Evolutionary conservation across 2,113 vertebrate genomes (phyloP).

Genomic region (Phalacrocorax aristotelis): DNA sequence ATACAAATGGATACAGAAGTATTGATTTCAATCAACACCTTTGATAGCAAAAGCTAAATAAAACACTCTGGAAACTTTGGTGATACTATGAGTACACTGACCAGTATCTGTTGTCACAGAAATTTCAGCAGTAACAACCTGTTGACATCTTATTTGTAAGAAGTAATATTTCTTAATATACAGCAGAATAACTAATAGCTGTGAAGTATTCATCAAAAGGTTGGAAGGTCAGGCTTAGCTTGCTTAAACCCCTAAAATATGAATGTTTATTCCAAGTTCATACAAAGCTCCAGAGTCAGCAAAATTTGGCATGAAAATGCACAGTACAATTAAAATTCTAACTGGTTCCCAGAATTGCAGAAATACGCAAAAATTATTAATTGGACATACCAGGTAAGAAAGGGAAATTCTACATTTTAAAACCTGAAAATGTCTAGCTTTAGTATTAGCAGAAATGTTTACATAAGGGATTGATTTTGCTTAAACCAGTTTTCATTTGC

Average conservation of each 20-base stretch:
- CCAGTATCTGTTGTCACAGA: neutral
- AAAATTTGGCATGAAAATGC: slow-evolving; percentile 12
- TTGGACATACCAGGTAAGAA: neutral
- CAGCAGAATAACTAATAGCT: neutral
- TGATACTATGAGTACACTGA: neutral
- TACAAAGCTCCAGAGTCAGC: neutral
- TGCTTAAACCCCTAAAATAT: neutral
- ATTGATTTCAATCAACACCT: neutral
- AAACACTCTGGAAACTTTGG: neutral
- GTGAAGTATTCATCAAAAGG: neutral
- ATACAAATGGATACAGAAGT: neutral
- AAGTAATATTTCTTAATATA: neutral
- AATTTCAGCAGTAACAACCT: neutral
- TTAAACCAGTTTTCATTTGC: neutral
- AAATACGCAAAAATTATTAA: neutral
- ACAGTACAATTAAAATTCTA: neutral
- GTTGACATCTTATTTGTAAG: neutral
- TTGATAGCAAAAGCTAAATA: neutral
- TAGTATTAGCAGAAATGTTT: neutral
- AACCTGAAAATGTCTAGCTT: neutral
- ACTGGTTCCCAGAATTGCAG: neutral
- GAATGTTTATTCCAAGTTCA: neutral
- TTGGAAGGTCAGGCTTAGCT: neutral
- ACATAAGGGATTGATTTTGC: neutral
- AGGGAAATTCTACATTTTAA: neutral